Base-by-base conservation (phyloP, 1,140 invertebrate species). In the Lordiphosa collinella region DNA sequence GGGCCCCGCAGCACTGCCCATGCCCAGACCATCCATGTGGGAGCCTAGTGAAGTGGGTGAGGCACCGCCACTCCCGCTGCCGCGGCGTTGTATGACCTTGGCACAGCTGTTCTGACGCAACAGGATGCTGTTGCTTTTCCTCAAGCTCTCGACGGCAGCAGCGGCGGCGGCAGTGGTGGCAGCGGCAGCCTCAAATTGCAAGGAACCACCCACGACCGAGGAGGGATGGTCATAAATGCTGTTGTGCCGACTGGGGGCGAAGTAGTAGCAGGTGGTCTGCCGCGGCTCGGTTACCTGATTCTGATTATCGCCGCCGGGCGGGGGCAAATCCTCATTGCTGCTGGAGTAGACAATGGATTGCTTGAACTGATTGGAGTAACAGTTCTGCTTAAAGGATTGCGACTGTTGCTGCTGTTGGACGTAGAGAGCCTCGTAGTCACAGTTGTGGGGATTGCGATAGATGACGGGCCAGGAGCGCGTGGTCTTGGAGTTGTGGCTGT, bases 141-240 rank as follows among this genome's bases (percentile, higher is more conserved):
- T 80, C 37, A 88, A 46, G 22, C 73, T 86, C 55, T 88, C 86
- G 38, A 88, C 80, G 31, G 86, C 86, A 1, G 86, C 86, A 5
- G 86, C 86, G 16, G 86, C 80, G 18, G 80, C 86, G 29, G 86
- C 86, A 48, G 79, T 84, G 25, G 76, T 87, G 5, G 79, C 73
- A 25, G 85, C 66, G 55, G 72, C 52, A 10, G 64, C 54, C 63
- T 88, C 86, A 14, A 88, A 88, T 51, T 88, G 86, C 61, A 88
- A 58, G 47, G 86, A 86, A 37, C 86, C 86, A 14, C 82, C 86
- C 12, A 86, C 86, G 41, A 88, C 86, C 11, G 86, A 76, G 12
- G 86, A 88, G 41, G 86, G 80, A 62, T 88, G 86, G 66, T 88
- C 86, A 86, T 88, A 88, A 88, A 88, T 88, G 86, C 86, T 88